Percentiles rank a stretch among this genome's conserved stretches.
Conservation (phyloP, 1,140 invertebrate species). For the Bacillus rossius region DNA sequence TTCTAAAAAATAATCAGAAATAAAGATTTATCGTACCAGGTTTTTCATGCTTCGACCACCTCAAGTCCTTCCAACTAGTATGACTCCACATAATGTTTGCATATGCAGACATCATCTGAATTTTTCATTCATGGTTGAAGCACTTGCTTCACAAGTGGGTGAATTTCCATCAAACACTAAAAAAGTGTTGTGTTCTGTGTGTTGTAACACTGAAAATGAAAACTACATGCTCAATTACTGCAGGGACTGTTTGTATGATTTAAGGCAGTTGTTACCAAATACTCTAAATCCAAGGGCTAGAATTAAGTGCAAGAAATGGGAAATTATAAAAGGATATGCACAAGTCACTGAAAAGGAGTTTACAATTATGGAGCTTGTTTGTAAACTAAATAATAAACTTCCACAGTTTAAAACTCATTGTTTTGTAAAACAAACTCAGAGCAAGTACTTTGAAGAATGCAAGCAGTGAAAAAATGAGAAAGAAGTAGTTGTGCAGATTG, state of each 20-base stretch:
- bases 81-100: not conserved
- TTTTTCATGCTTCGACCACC: not conserved
- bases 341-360: not conserved
- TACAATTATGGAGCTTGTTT: not conserved
- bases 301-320: slow-evolving; percentile 1
- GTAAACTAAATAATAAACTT: not conserved
- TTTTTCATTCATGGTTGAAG: not conserved
- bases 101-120: not conserved
- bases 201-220: not conserved
- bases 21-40: not conserved
- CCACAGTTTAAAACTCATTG: not conserved
- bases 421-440: slow-evolving; percentile 1
- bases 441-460: not conserved
- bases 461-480: not conserved
- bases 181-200: not conserved
- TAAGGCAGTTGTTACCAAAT: not conserved
- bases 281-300: not conserved
- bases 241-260: not conserved
- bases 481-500: slow-evolving; percentile 12
- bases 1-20: not conserved
- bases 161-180: not conserved
- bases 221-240: not conserved
- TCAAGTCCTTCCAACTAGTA: not conserved
- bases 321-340: not conserved
- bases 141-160: not conserved